Conservation (phyloP, 1,140 invertebrate species). For the Sweltsa coloradensis region DNA sequence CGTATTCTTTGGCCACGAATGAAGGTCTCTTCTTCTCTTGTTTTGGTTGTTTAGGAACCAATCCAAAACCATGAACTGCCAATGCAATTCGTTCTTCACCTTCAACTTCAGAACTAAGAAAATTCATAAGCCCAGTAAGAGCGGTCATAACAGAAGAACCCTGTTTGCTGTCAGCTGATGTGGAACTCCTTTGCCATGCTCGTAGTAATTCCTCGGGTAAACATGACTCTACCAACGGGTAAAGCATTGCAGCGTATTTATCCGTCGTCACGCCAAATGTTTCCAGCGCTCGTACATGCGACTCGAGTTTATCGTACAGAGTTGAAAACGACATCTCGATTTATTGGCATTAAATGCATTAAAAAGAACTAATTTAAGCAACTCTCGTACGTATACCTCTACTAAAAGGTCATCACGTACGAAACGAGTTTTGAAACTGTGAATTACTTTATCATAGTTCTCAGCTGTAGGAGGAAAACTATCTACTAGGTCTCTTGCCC, state of each 20-base stretch:
- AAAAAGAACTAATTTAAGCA: slow-evolving; percentile 10
- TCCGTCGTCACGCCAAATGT: slow-evolving; percentile 25
- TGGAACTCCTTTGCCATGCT: slow-evolving; percentile 18
- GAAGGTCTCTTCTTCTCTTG: slow-evolving; percentile 2
- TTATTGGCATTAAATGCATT: neutral
- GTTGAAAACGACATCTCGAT: neutral
- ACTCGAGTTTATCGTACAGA: slow-evolving; percentile 14
- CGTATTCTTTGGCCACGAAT: neutral
- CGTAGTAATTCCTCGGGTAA: slow-evolving; percentile 22
- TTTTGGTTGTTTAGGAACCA: neutral
- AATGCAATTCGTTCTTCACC: slow-evolving; percentile 20
- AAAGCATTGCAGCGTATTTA: slow-evolving; percentile 26
- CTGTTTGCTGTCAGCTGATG: neutral
- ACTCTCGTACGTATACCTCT: slow-evolving; percentile 17
- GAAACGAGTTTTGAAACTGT: slow-evolving; percentile 13
- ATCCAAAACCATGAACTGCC: slow-evolving; percentile 13
- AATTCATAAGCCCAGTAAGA: slow-evolving; percentile 17
- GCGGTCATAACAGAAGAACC: neutral
- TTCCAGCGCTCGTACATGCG: slow-evolving; percentile 24
- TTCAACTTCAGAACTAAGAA: slow-evolving; percentile 19
- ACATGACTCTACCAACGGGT: slow-evolving; percentile 27
- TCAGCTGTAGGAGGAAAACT: slow-evolving; percentile 11
- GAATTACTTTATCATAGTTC: slow-evolving; percentile 18
- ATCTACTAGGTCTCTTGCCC: slow-evolving; percentile 13
- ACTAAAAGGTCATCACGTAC: slow-evolving; percentile 14